Conservation (phyloP, 2,888 invertebrate genomes). For the Ischnus inquisitorius region DNA sequence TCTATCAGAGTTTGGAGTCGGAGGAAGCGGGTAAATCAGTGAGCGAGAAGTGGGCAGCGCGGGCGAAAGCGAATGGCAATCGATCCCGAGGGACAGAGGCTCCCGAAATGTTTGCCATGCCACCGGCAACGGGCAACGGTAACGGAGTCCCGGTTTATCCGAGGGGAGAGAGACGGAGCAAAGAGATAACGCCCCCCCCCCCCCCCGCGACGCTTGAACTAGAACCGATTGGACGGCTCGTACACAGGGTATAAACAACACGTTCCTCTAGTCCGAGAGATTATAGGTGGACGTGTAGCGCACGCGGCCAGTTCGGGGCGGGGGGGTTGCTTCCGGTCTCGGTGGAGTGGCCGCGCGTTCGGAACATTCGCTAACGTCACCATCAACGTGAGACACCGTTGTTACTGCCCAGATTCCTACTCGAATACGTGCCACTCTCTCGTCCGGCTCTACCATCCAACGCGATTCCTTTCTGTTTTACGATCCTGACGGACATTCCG, state of each 20-base stretch:
- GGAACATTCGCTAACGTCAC: slow-evolving; percentile 47
- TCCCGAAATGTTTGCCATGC: slow-evolving; percentile 54
- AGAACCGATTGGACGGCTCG: not conserved
- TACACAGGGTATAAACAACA: slow-evolving; percentile 33
- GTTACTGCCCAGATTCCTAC: slow-evolving; percentile 12
- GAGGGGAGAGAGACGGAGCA: not conserved
- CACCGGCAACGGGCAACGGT: slow-evolving; percentile 47
- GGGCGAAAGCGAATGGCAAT: slow-evolving; percentile 65
- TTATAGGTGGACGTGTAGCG: slow-evolving; percentile 9
- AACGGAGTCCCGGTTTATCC: slow-evolving; percentile 26
- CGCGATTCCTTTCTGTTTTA: not conserved
- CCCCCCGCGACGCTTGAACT: not conserved
- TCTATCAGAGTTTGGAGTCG: slow-evolving; percentile 44
- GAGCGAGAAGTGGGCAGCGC: slow-evolving; percentile 40
- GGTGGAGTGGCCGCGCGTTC: slow-evolving; percentile 37
- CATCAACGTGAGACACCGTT: slow-evolving; percentile 6
- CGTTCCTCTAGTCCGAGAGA: slow-evolving; percentile 36
- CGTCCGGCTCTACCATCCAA: not conserved
- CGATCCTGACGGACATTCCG: no score
- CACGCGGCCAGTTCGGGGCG: not conserved
- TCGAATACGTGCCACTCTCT: not conserved
- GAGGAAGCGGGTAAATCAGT: slow-evolving; percentile 37
- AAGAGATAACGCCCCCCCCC: not conserved
- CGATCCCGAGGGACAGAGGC: slow-evolving; percentile 62
- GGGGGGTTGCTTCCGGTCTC: slow-evolving; percentile 25